Percentiles rank a stretch among this genome's conserved stretches.
These are phyloP conservation scores for Siniperca scherzeri DNA, from an alignment of 2,797 vertebrate genomes.

Conservation along the genomic window DNA sequence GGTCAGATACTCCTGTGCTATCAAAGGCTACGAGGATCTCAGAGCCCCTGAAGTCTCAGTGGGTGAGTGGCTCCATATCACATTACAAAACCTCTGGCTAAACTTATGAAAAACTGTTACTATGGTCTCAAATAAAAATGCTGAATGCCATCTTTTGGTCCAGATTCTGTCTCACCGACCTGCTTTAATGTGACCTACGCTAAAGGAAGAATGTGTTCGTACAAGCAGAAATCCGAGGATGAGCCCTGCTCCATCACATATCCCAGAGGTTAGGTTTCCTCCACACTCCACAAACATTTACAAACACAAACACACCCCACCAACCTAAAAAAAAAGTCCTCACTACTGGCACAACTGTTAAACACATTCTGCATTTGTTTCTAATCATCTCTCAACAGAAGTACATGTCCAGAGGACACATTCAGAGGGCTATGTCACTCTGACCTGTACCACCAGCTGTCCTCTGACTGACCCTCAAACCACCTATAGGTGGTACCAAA, in stretches of 20 bases:
- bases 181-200: not conserved
- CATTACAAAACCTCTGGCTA: not conserved
- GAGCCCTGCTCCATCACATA: conserved; percentile 27
- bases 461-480: not conserved
- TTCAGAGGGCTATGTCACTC: fast-evolving
- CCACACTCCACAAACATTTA: not conserved
- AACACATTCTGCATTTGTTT: not conserved
- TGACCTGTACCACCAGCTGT: conserved; percentile 34
- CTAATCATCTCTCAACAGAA: not conserved
- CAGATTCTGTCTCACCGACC: conserved; percentile 13
- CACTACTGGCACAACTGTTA: not conserved
- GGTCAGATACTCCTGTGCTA: conserved; percentile 29
- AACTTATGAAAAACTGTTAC: too few relatives aligned
- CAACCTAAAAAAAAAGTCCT: too few relatives aligned
- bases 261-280: not conserved
- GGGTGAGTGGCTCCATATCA: not conserved
- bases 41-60: conserved; percentile 11
- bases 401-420: not conserved
- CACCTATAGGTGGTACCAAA: not conserved
- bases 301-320: not conserved
- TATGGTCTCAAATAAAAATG: too few relatives aligned
- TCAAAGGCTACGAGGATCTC: not conserved
- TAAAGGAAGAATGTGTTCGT: not conserved
- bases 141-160: not conserved
- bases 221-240: not conserved